A percentile compares a stretch with the other conserved stretches of the same genome.
These are phyloP conservation scores for Macroteleia sp. DNA, from an alignment of 2,888 invertebrate species.

Conservation along the genomic window DNA sequence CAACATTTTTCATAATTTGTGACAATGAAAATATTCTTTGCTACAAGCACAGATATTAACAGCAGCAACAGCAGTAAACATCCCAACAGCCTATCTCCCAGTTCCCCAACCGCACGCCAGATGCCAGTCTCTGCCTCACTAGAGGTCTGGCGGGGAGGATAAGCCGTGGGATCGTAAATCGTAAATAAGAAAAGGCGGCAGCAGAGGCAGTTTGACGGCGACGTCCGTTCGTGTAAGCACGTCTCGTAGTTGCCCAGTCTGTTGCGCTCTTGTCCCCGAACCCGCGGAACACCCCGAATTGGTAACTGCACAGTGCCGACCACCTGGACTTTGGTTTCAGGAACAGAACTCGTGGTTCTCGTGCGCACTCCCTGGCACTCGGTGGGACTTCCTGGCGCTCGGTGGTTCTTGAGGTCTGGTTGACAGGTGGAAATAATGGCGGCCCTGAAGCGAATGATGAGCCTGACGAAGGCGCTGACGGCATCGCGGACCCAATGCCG, in stretches of 20 bases:
- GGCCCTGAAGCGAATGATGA: constrained; percentile 75
- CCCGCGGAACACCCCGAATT: too few relatives aligned
- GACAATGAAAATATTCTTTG: too few relatives aligned
- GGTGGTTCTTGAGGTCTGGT: neutral
- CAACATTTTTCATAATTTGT: too few relatives aligned
- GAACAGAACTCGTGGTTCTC: too few relatives aligned
- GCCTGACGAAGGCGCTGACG: constrained; percentile 72
- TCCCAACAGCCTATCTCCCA: too few relatives aligned
- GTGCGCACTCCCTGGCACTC: too few relatives aligned
- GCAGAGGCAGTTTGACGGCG: constrained; percentile 10
- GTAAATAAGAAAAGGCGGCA: constrained; percentile 10
- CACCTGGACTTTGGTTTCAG: too few relatives aligned
- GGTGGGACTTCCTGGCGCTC: too few relatives aligned
- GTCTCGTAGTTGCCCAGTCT: neutral
- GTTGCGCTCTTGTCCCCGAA: neutral
- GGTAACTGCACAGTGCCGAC: too few relatives aligned
- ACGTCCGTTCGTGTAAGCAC: constrained; percentile 4
- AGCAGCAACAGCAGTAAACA: too few relatives aligned
- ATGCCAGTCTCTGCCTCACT: constrained; percentile 2
- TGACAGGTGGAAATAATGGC: constrained; percentile 72
- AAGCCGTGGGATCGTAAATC: neutral
- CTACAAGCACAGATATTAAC: too few relatives aligned
- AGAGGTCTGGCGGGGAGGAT: neutral
- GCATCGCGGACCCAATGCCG: constrained; percentile 69
- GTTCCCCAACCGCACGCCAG: neutral